Evolutionary conservation across 2,797 vertebrate species (phyloP), one percentile per base, ranked within the genome.

Genomic region (Sarcophilus harrisii): DNA sequence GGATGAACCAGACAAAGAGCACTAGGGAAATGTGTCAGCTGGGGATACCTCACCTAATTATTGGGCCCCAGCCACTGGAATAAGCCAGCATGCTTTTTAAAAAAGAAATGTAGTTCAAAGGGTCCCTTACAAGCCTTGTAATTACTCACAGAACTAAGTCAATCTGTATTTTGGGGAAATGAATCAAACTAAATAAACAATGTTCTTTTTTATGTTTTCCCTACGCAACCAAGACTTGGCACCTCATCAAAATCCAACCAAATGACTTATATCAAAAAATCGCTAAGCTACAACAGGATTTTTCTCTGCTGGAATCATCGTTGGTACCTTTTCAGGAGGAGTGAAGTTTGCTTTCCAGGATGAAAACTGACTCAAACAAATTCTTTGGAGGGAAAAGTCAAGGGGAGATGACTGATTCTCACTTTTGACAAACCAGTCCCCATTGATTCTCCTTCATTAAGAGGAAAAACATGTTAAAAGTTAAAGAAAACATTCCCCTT

Each of bases 161-260:
- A 95, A 58, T 94, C 91, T 59, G 92, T 90, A 90, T 93, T 94
- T 55, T 94, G 81, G 38, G 94, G 90, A 94, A 96, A 94, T 49
- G 93, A 94, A 97, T 90, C 54, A 89, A 91, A 91, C 89, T 90
- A 62, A 90, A 52, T 91, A 11, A 94, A 95, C 45, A 73, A 57
- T 94, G 24, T 92, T 90, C 62, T 93, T 96, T 92, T 58, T 29
- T 49, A 30, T 11, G 91, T 91, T 29, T 58, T 81, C 91, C 87
- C 62, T 49, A 32, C 4, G 59, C 92, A 90, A 28, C n/a, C 32
- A 28, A 11, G 10, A 45, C 38, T 81, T 81, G 73, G 73, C 21
- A 4, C 73, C n/a, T 92, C 59, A 59, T 93, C 58, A 91, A 38
- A 59, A 66, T 1, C 0, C 57, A 96, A 49, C 52, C 73, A 28